phyloP scores from a whole-genome alignment of 2,888 invertebrate genomes.

The Amphimallon solstitiale region DNA sequence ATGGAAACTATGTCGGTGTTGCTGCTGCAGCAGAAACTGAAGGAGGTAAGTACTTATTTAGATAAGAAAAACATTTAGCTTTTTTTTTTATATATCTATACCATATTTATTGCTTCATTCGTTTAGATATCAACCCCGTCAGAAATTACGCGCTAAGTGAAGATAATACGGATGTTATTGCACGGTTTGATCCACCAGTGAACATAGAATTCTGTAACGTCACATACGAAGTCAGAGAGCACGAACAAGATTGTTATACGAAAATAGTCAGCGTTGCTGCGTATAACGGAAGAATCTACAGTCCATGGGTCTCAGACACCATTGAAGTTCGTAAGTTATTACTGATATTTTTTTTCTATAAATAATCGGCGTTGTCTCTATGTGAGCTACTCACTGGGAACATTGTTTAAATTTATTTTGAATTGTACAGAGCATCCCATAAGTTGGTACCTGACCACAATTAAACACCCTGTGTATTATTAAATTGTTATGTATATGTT shows the following conservation, averaged over 20 bases:
- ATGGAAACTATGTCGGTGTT: background rate
- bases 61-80: too few species aligned
- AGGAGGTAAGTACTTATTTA: background rate
- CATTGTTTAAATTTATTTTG: too few species aligned
- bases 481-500: too few species aligned
- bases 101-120: background rate
- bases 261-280: conserved; percentile 8
- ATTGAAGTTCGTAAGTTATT: conserved; percentile 14
- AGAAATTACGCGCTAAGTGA: conserved; percentile 2
- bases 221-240: conserved; percentile 23
- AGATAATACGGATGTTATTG: background rate
- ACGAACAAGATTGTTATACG: background rate
- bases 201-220: background rate
- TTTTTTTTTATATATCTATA: too few species aligned
- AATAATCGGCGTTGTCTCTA: too few species aligned
- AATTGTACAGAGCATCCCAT: too few species aligned
- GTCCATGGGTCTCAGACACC: background rate
- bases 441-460: too few species aligned
- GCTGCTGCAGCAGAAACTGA: background rate
- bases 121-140: background rate
- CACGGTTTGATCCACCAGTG: conserved; percentile 8
- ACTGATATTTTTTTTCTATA: background rate
- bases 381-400: too few species aligned
- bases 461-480: too few species aligned
- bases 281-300: conserved; percentile 5